These are phyloP conservation scores for Pelochelys cantorii DNA, from an alignment of 2,797 vertebrate species.

Conservation along the genomic window DNA sequence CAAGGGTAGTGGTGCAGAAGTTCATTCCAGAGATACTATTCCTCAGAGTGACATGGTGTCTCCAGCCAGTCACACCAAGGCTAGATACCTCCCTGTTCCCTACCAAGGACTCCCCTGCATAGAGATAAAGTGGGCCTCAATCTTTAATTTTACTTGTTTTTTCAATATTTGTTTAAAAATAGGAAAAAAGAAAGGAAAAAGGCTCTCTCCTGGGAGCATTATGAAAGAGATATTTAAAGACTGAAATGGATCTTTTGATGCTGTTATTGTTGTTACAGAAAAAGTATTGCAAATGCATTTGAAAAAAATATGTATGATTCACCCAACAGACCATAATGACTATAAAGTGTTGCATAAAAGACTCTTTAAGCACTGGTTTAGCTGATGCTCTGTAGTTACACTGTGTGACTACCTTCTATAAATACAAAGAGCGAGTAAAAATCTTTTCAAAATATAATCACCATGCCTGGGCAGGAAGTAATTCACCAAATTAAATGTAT, in stretches of 20 bases:
- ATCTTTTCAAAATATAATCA: neutral
- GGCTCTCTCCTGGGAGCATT: constrained; percentile 10
- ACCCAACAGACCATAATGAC: neutral
- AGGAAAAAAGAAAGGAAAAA: neutral
- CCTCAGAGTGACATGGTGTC: neutral
- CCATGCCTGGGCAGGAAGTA: neutral
- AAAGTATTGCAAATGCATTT: neutral
- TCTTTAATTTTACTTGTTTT: constrained; percentile 7
- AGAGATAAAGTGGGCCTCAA: neutral
- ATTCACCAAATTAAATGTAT: neutral
- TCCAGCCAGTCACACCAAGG: neutral
- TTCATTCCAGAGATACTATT: neutral
- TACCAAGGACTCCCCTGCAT: neutral
- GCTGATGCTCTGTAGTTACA: neutral
- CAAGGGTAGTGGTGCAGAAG: neutral
- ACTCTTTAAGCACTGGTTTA: neutral
- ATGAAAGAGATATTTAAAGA: neutral
- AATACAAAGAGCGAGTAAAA: neutral
- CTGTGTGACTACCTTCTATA: neutral
- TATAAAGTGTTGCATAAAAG: neutral
- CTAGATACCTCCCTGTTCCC: neutral
- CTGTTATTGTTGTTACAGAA: constrained; percentile 1
- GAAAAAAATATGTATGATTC: neutral
- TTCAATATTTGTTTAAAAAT: constrained; percentile 8
- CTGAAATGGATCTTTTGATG: neutral